Base-by-base conservation (phyloP, 2,888 invertebrate genomes). In the Mechanitis mazaeus region DNA sequence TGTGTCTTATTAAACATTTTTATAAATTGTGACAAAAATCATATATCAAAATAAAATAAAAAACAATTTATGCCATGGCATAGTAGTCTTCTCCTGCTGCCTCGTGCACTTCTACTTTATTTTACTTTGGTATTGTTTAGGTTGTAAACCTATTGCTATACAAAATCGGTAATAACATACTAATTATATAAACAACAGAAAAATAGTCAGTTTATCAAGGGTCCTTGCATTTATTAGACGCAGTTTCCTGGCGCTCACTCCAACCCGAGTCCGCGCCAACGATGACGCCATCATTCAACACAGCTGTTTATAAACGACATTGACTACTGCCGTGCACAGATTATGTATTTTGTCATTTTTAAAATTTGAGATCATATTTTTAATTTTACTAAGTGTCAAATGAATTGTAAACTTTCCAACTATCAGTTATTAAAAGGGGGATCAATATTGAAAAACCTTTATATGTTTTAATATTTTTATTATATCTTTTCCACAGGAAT, bases 401-500 rank as follows among this genome's bases (percentile, higher is more conserved):
- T 47, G 2, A 6, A 31, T 50, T 45, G 38, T 42, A 5, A 20
- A 28, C 42, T 38, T 11, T 47, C 28, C 35, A 12, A 5, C 33
- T 47, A 45, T 20, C 31, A 20, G 2, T 11, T 54, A n/a, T 11
- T 28, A 3, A 2, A 5, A 31, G n/a, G 47, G 33, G 35, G 38
- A 0, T 55, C 5, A 61, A 60, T 6, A 20, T 6, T 65, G 54
- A 60, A 45, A 58, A 64, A 67, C 45, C 53, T 47, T 58, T 46
- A 45, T 53, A 60, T 60, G 53, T 61, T 65, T 64, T 61, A 63
- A 68, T 65, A 64, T 61, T 60, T 68, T 84, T 82, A 81, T 84
- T 85, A 85, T 80, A 71, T 76, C 80, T 68, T 77, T 78, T 77
- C 72, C 80, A 85, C 87, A 87, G 85, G 78, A 85, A 85, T 85